Percentiles rank a stretch among this genome's conserved stretches.
Conservation (phyloP, 2,797 vertebrate genomes). For the Nothura maculosa region DNA sequence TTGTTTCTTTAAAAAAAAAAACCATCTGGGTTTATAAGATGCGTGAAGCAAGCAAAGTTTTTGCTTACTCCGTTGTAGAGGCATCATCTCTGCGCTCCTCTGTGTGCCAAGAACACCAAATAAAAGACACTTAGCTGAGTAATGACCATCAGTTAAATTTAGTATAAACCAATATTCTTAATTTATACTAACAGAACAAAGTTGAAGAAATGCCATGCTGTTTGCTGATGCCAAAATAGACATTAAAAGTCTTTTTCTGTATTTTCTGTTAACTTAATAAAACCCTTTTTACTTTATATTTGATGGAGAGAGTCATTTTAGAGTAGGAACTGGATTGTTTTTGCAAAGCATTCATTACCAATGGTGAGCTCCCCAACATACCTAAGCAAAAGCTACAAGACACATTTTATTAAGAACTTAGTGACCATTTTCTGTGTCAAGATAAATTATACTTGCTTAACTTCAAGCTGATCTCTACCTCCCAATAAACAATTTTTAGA, state of each 20-base stretch:
- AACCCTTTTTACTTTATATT: not conserved
- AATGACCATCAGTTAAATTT: not conserved
- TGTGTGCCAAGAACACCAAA: not conserved
- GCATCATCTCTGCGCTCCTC: not conserved
- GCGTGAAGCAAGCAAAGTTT: not conserved
- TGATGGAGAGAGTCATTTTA: not conserved
- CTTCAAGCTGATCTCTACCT: slow-evolving; percentile 31
- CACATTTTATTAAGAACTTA: not conserved
- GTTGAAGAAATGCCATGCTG: not conserved
- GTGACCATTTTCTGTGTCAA: not conserved
- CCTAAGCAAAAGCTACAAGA: not conserved
- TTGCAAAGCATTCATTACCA: not conserved
- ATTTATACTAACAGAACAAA: not conserved
- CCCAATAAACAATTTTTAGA: slow-evolving; percentile 44
- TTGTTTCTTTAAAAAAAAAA: not conserved
- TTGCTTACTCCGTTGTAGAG: not conserved
- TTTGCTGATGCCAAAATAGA: not conserved
- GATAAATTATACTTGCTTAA: slow-evolving; percentile 18
- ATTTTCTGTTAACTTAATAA: not conserved
- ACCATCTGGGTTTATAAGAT: not conserved
- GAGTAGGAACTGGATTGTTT: not conserved
- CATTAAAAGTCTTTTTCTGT: not conserved
- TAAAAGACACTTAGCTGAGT: not conserved
- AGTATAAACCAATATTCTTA: not conserved
- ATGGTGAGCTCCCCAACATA: not conserved